Conservation (phyloP, 2,888 invertebrate species). For the Ochropacha duplaris region DNA sequence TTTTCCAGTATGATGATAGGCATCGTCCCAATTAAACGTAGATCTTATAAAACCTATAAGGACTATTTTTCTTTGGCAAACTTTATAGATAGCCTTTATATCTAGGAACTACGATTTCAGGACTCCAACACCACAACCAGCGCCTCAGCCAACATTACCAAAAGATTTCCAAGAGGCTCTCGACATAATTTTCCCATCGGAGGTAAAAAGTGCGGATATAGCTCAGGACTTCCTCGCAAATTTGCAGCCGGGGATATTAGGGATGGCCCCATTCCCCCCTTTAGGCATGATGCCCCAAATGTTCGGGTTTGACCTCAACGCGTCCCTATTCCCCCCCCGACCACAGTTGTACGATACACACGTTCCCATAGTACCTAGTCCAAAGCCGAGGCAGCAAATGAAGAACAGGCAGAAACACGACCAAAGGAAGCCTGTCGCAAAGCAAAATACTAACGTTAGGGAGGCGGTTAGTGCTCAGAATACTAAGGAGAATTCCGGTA, state of each 20-base stretch:
- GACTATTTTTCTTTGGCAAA: too few relatives aligned
- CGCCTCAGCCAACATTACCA: conserved; percentile 65
- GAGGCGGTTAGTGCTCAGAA: conserved; percentile 8
- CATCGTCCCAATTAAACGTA: too few relatives aligned
- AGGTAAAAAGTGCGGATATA: conserved; percentile 45
- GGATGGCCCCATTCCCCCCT: conserved; percentile 46
- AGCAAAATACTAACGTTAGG: background rate
- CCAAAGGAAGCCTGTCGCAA: conserved; percentile 6
- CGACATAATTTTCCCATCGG: conserved; percentile 85
- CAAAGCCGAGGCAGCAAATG: conserved; percentile 30
- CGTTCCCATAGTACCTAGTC: conserved; percentile 56
- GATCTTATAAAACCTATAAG: too few relatives aligned
- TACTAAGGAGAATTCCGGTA: conserved; percentile 27
- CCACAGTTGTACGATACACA: conserved; percentile 69
- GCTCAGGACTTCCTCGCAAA: conserved; percentile 28
- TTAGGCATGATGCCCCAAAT: conserved; percentile 49
- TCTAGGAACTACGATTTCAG: background rate
- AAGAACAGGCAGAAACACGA: conserved; percentile 13
- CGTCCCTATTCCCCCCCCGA: conserved; percentile 50
- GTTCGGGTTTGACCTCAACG: conserved; percentile 68
- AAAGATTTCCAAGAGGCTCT: conserved; percentile 86
- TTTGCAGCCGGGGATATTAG: conserved; percentile 29
- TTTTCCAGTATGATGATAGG: too few relatives aligned
- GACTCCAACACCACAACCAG: conserved; percentile 19
- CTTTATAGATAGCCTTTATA: too few relatives aligned